Evolutionary conservation across 1,140 invertebrate species (phyloP).

Genomic region (Radopholus similis): DNA sequence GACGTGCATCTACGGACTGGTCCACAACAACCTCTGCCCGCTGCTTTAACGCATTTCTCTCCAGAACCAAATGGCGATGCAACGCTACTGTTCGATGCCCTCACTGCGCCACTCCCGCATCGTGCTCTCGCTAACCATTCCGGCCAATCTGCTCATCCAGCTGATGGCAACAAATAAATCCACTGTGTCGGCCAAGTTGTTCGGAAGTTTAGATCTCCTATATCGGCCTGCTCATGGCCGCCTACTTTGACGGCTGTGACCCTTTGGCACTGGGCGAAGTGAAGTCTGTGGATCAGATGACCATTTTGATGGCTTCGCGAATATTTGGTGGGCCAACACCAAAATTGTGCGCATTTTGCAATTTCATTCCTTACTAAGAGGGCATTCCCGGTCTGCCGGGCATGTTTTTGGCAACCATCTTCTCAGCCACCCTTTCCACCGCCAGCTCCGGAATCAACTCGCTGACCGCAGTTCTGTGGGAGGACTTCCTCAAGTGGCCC

Average conservation of each 20-base stretch:
- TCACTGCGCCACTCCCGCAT: conserved; percentile 31
- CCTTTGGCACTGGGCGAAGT: conserved; percentile 44
- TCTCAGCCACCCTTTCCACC: conserved; percentile 44
- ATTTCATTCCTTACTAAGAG: conserved; percentile 20
- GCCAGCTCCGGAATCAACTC: conserved; percentile 48
- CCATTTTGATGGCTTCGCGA: conserved; percentile 39
- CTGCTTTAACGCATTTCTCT: not conserved
- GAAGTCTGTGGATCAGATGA: conserved; percentile 43
- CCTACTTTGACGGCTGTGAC: conserved; percentile 52
- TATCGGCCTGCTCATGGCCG: conserved; percentile 44
- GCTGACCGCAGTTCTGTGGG: conserved; percentile 46
- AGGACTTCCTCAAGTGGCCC: conserved; percentile 42
- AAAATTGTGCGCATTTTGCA: too few relatives aligned
- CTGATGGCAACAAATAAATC: not conserved
- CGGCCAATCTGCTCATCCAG: conserved; percentile 18
- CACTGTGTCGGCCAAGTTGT: conserved; percentile 10
- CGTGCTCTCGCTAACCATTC: conserved; percentile 39
- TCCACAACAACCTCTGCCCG: conserved; percentile 39
- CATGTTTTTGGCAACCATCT: conserved; percentile 44
- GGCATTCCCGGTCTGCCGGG: conserved; percentile 45
- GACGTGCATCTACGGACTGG: conserved; percentile 49
- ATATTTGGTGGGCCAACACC: conserved; percentile 41
- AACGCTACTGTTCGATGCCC: conserved; percentile 40
- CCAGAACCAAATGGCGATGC: not conserved
- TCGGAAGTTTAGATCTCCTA: conserved; percentile 28